These are phyloP conservation scores for Phocoena phocoena DNA, from an alignment of 2,113 vertebrate genomes.

Conservation along the genomic window DNA sequence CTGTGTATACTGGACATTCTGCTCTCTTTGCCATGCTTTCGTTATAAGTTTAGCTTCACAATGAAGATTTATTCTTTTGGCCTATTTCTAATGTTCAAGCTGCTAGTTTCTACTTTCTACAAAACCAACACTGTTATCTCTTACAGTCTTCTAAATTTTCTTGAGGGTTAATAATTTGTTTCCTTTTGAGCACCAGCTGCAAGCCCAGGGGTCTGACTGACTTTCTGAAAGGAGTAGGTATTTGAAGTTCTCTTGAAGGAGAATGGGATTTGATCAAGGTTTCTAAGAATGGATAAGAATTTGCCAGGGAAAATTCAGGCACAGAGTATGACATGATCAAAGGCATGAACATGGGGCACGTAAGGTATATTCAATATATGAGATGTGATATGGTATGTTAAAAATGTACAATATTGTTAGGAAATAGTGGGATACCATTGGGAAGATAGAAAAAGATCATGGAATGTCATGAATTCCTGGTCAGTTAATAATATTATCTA, in stretches of 20 bases:
- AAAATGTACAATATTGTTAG: neutral
- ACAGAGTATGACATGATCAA: neutral
- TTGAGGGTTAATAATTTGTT: neutral
- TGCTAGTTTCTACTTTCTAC: neutral
- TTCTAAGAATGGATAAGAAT: constrained; percentile 39
- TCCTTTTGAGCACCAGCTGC: constrained; percentile 1
- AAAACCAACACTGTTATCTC: neutral
- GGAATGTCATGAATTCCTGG: neutral
- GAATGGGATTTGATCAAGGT: neutral
- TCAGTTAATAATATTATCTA: neutral
- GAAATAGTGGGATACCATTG: neutral
- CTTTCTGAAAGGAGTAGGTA: neutral
- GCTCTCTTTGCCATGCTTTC: neutral
- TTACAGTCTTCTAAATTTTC: neutral
- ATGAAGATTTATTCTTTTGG: constrained; percentile 20
- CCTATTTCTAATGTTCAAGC: neutral
- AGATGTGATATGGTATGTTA: neutral
- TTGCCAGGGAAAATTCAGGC: neutral
- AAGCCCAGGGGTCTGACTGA: neutral
- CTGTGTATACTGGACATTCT: neutral
- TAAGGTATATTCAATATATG: neutral
- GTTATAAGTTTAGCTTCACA: neutral
- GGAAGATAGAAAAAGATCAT: neutral
- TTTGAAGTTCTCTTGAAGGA: constrained; percentile 36
- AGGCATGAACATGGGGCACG: neutral